Evolutionary conservation across 2,113 vertebrate species (phyloP), one percentile per base, ranked within the genome.

Genomic region (Holacanthus passer): DNA sequence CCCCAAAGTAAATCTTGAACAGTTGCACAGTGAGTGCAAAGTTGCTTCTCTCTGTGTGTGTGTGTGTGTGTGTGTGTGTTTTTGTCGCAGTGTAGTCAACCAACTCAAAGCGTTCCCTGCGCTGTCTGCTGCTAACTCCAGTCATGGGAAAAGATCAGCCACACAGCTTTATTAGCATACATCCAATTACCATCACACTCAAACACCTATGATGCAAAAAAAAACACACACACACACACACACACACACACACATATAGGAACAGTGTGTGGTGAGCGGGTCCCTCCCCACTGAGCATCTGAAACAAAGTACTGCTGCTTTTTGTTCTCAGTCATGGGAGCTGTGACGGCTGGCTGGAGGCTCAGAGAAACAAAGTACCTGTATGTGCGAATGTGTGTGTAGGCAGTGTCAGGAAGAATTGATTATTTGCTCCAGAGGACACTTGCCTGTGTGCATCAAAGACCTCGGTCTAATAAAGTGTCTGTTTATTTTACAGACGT

Each of bases 381-480:
- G 59, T 73, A 3, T 17, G 59, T 62, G 59, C 12, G 27, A 17
- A 3, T 64, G 37, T 63, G 83, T 85, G 87, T 72, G 77, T 39
- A 29, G 58, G 24, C 59, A 66, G 19, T 35, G 19, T 8, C 37
- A 56, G 31, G 19, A 72, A 59, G 48, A 37, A 79, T 82, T 53
- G 56, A 73, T 81, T 50, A 69, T 77, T 70, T 78, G 78, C 78
- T 87, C 76, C 69, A 68, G 37, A 71, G 81, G 63, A 73, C 82
- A 89, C 65, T 77, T 81, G 41, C 58, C 76, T 79, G 77, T 64
- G 50, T 83, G 85, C 70, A 83, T 89, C 76, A 90, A 76, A 88
- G 66, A 62, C 69, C 76, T 29, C 77, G 17, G 71, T 67, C 31
- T 83, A 68, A 85, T 48, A 32, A 65, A 82, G 27, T 32, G 74